Evolutionary conservation across 2,113 vertebrate species (phyloP).

Genomic region (Coregonus clupeaformis): DNA sequence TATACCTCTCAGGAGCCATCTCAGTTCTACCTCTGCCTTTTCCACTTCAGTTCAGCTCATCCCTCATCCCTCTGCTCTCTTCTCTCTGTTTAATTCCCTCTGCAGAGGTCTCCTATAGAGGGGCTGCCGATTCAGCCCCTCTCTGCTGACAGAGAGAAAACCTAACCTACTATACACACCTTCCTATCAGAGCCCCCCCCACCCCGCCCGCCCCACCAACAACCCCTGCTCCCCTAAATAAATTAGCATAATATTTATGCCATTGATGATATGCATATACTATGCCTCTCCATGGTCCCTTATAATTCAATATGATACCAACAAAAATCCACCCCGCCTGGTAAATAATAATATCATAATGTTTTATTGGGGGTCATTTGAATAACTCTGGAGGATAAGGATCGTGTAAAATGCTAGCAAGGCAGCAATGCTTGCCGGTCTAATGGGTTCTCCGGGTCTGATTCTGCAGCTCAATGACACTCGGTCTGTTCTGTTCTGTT

Average conservation of each 20-base stretch:
- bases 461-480: neutral
- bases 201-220: too few relatives aligned
- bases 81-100: conserved; percentile 8
- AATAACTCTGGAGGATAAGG: conserved; percentile 62
- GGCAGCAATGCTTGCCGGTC: conserved; percentile 34
- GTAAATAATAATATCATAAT: conserved; percentile 71
- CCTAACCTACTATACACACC: neutral
- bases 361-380: conserved; percentile 65
- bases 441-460: conserved; percentile 24
- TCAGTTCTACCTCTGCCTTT: neutral
- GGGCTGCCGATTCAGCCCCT: neutral
- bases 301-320: conserved; percentile 75
- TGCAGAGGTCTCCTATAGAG: neutral
- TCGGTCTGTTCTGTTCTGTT: neutral
- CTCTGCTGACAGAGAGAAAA: conserved; percentile 6
- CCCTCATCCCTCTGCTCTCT: conserved; percentile 29
- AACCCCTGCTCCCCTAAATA: conserved; percentile 56
- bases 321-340: conserved; percentile 32
- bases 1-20: neutral
- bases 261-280: conserved; percentile 59
- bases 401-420: conserved; percentile 41
- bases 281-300: conserved; percentile 46
- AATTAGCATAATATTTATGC: conserved; percentile 59
- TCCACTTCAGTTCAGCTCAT: conserved; percentile 1
- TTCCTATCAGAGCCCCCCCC: conserved; percentile 18